A percentile compares a stretch with the other conserved stretches of the same genome.
These are phyloP conservation scores for Timema podura DNA, from an alignment of 2,888 invertebrate genomes.

Conservation along the genomic window DNA sequence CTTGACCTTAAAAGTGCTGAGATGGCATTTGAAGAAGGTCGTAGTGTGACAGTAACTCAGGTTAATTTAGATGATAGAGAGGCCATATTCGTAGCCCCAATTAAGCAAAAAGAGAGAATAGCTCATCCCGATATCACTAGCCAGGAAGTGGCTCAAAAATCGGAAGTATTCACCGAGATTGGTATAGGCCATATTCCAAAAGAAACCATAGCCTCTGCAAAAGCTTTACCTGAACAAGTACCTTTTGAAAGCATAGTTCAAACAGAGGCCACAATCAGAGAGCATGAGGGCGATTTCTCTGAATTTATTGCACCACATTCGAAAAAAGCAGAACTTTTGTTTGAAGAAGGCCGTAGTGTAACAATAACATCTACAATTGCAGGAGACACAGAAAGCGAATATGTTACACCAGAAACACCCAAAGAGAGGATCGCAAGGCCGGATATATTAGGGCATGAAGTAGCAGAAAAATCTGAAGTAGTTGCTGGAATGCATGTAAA, in stretches of 20 bases:
- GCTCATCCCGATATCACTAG: conserved; percentile 36
- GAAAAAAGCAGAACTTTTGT: conserved; percentile 51
- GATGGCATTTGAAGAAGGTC: conserved; percentile 46
- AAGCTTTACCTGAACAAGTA: conserved; percentile 51
- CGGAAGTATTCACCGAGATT: conserved; percentile 40
- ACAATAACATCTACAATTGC: conserved; percentile 50
- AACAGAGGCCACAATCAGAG: conserved; percentile 48
- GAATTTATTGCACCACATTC: conserved; percentile 46
- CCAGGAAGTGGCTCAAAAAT: conserved; percentile 44
- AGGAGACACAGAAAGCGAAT: conserved; percentile 48
- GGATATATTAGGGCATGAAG: conserved; percentile 51
- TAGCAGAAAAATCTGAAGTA: conserved; percentile 58
- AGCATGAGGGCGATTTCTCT: conserved; percentile 48
- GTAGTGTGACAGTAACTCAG: conserved; percentile 53
- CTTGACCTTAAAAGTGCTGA: conserved; percentile 45
- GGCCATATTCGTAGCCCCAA: conserved; percentile 38
- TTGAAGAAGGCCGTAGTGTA: conserved; percentile 56
- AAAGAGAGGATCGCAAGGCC: conserved; percentile 50
- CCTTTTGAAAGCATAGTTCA: conserved; percentile 53
- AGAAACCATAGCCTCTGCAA: conserved; percentile 41
- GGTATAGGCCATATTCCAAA: conserved; percentile 24
- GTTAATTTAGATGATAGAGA: conserved; percentile 49
- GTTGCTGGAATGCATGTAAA: conserved; percentile 48
- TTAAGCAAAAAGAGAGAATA: conserved; percentile 30
- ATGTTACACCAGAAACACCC: conserved; percentile 44